Percentiles rank a stretch among this genome's conserved stretches.
Conservation (phyloP, 1,140 invertebrate species). For the Diorhabda carinulata region DNA sequence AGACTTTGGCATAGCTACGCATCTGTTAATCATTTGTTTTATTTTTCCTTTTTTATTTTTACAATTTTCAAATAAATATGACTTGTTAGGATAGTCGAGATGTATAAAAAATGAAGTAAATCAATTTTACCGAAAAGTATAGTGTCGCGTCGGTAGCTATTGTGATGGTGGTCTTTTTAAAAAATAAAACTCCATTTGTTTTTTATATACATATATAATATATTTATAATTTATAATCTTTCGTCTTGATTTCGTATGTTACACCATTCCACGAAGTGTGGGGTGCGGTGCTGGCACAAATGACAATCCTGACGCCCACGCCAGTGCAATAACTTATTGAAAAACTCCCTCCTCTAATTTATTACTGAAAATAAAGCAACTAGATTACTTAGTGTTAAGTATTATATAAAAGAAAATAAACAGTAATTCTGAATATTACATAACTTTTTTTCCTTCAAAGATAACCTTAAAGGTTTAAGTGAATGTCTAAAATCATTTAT, state of each 20-base stretch:
- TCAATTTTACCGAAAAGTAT: slow-evolving; percentile 41
- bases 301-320: slow-evolving; percentile 42
- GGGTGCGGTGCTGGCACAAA: slow-evolving; percentile 36
- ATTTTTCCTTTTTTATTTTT: slow-evolving; percentile 30
- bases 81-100: slow-evolving; percentile 31
- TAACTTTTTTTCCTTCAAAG: background rate
- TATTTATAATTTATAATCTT: slow-evolving; percentile 48
- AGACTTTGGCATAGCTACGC: slow-evolving; percentile 41
- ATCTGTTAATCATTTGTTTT: slow-evolving; percentile 40
- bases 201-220: slow-evolving; percentile 36
- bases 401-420: slow-evolving; percentile 45
- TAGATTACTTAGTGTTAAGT: slow-evolving; percentile 44
- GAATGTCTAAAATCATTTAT: too few species aligned
- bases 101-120: slow-evolving; percentile 36
- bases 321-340: slow-evolving; percentile 44
- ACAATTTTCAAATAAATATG: slow-evolving; percentile 14
- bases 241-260: slow-evolving; percentile 46
- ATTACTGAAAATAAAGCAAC: slow-evolving; percentile 43
- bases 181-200: slow-evolving; percentile 35
- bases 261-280: slow-evolving; percentile 43
- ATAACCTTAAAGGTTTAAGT: background rate
- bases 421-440: slow-evolving; percentile 23
- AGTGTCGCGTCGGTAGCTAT: slow-evolving; percentile 44
- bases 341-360: slow-evolving; percentile 43
- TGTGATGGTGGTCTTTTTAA: slow-evolving; percentile 40